Conservation (phyloP, 2,888 invertebrate species). For the Sepiola atlantica region DNA sequence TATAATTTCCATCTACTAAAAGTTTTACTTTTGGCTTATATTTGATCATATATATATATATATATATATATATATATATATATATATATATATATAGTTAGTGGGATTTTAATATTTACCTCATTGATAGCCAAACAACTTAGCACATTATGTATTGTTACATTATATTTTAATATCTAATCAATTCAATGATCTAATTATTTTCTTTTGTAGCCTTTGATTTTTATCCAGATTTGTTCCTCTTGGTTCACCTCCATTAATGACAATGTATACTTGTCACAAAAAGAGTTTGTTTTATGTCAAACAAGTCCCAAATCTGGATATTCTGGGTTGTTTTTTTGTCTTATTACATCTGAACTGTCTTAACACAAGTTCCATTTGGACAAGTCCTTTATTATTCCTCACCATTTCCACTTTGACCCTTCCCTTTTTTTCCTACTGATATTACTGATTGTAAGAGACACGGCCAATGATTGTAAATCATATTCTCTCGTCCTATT, state of each 20-base stretch:
- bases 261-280: background rate
- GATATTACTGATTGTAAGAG: background rate
- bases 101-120: too few species aligned
- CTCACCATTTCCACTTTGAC: background rate
- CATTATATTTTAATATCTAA: too few species aligned
- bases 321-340: background rate
- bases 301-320: background rate
- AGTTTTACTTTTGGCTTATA: too few species aligned
- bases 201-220: too few species aligned
- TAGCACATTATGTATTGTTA: too few species aligned
- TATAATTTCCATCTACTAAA: too few species aligned
- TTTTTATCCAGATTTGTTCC: too few species aligned
- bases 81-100: too few species aligned
- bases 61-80: too few species aligned
- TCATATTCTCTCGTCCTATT: background rate
- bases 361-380: background rate
- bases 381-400: background rate
- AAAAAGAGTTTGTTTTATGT: background rate
- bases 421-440: background rate
- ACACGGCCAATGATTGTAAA: background rate
- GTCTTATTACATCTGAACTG: background rate
- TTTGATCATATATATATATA: too few species aligned
- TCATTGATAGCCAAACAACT: too few species aligned
- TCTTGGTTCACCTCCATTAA: background rate
- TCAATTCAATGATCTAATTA: too few species aligned